Evolutionary conservation across 2,888 invertebrate genomes (phyloP), one percentile per base, ranked within the genome.

Genomic region (Schizotus pectinicornis): DNA sequence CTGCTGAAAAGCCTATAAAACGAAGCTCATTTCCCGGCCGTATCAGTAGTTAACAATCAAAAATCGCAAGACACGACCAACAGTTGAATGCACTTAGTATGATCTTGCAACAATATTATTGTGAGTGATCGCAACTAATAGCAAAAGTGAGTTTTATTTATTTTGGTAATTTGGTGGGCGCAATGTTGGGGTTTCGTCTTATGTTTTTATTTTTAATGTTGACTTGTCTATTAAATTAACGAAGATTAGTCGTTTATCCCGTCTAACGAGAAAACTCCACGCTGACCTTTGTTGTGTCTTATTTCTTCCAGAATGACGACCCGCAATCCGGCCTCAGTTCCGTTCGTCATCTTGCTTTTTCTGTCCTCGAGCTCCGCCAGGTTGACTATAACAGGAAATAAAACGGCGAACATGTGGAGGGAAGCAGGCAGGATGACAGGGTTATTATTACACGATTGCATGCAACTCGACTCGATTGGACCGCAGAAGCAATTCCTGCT

Each of bases 391-490:
- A 39, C 9, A 6, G 12, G 45, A 38, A 54, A 61, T 55, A 59
- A 59, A 53, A 49, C 49, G 8, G 59, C 56, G 35, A 55, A 63
- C 47, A 54, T 62, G 31, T 73, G 70, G 71, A 54, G 51, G 22
- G 59, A 62, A 42, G 63, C 64, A 7, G 69, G 70, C 9, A 67
- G 60, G 55, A 62, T 69, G 56, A 66, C 69, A 53, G 67, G 67
- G 46, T 56, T 70, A 56, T 62, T 71, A 51, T 56, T 73, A 43
- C 62, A 67, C 33, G 61, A 65, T 34, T 73, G 73, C 55, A 60
- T 70, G 54, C 62, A 61, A 36, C 46, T 52, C 31, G 57, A 57
- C 30, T 39, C 51, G 22, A 38, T 50, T 39, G 37, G 46, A 53
- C 34, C 56, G 52, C 53, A 56, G 32, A 59, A 58, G 51, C 61